phyloP scores from a whole-genome alignment of 2,797 vertebrate genomes.

The Periparus ater region DNA sequence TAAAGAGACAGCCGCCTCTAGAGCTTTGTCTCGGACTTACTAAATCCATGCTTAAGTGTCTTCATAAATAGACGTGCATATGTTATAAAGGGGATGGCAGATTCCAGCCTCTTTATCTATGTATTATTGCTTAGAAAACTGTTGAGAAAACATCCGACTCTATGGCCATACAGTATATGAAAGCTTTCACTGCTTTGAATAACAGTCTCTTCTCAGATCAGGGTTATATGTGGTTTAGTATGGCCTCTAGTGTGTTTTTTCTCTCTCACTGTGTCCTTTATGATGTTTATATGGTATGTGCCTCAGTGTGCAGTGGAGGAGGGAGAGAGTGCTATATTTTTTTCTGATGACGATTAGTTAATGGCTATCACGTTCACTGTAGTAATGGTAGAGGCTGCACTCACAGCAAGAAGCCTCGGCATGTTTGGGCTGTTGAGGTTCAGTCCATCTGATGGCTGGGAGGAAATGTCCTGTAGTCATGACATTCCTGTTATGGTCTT shows the following conservation, averaged over 20 bases:
- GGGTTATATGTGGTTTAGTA: conserved; percentile 12
- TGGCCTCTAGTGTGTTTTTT: conserved; percentile 45
- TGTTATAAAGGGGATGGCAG: conserved; percentile 50
- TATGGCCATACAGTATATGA: conserved; percentile 2
- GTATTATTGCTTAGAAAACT: conserved; percentile 54
- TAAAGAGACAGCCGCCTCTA: conserved; percentile 76
- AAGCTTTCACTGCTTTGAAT: conserved; percentile 49
- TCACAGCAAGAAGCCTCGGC: not conserved
- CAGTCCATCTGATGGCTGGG: not conserved
- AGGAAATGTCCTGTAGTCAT: not conserved
- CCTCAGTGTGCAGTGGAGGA: not conserved
- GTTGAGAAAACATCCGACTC: conserved; percentile 21
- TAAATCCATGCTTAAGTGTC: conserved; percentile 72
- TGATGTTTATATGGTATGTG: conserved; percentile 4
- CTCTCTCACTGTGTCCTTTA: conserved; percentile 19
- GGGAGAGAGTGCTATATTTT: not conserved
- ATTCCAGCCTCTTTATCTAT: conserved; percentile 57
- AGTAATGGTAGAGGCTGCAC: not conserved
- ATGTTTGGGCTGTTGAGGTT: not conserved
- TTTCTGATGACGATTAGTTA: conserved; percentile 33
- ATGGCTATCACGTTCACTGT: not conserved
- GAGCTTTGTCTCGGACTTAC: conserved; percentile 72
- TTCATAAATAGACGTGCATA: conserved; percentile 66
- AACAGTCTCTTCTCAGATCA: conserved; percentile 11
- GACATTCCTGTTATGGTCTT: not conserved